Percentiles rank a stretch among this genome's conserved stretches.
phyloP scores from a whole-genome alignment of 1,140 invertebrate genomes.

The Ephestia elutella region DNA sequence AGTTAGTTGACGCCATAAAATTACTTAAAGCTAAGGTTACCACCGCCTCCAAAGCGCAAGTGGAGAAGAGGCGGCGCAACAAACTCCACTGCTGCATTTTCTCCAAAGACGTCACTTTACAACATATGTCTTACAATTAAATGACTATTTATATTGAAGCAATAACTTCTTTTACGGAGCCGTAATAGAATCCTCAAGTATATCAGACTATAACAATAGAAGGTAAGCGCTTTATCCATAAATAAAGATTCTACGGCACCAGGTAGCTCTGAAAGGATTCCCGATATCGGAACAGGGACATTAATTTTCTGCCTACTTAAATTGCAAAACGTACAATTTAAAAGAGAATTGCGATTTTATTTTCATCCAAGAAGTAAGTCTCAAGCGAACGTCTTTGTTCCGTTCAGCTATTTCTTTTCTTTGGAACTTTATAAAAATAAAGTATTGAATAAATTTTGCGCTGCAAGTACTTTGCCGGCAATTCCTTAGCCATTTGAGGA shows the following conservation, averaged over 20 bases:
- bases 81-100: too few relatives aligned
- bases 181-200: not conserved
- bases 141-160: too few relatives aligned
- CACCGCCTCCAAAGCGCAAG: too few relatives aligned
- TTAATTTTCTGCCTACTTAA: conserved; percentile 62
- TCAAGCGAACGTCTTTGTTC: not conserved
- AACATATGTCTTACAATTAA: too few relatives aligned
- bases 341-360: conserved; percentile 15
- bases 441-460: not conserved
- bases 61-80: too few relatives aligned
- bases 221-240: conserved; percentile 18
- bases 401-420: not conserved
- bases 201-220: not conserved
- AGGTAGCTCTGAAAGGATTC: conserved; percentile 3
- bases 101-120: too few relatives aligned
- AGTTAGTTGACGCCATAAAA: too few relatives aligned
- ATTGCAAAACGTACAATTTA: conserved; percentile 30
- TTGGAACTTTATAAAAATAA: not conserved
- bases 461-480: too few relatives aligned
- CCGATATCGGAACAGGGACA: conserved; percentile 45
- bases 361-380: not conserved
- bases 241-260: conserved; percentile 30
- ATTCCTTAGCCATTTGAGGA: too few relatives aligned
- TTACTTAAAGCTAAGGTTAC: too few relatives aligned
- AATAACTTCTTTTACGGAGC: too few relatives aligned